Evolutionary conservation across 2,113 vertebrate genomes (phyloP), one percentile per base, ranked within the genome.

Genomic region (Ceyx melanurus): DNA sequence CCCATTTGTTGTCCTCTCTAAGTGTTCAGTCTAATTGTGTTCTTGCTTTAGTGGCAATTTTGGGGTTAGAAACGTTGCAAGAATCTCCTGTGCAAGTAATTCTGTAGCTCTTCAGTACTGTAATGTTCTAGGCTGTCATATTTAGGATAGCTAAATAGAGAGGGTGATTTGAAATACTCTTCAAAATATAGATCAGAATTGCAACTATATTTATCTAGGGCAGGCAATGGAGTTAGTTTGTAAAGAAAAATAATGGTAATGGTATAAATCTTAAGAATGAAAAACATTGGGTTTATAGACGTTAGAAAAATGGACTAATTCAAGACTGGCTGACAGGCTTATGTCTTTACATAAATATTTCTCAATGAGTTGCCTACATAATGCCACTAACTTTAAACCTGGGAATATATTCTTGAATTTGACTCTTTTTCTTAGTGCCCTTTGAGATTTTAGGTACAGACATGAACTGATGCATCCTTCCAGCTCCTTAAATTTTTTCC

Each of bases 121-220:
- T 77, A 73, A 80, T 89, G 82, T 89, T 92, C 88, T 20, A 23
- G 85, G 66, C 79, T 94, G 85, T 96, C 90, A 33, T 96, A 95
- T 95, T 97, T 93, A 96, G 96, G 85, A 70, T 87, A 81, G 88
- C 96, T 97, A 96, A 97, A 97, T 93, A 94, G 92, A 96, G 88
- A 88, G 79, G 40, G 77, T 88, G 94, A 91, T 88, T 96, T 95
- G 95, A 86, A 97, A 89, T 53, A 91, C 46, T 1, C 40, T 82
- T 58, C 78, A 80, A 93, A 91, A 81, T 42, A 78, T 8, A 13
- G 73, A 89, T 78, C 82, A 83, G 71, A 94, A 94, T 86, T 77
- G 67, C 26, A 77, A 35, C 85, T 89, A 42, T 88, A 71, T 91
- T 95, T 95, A 67, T 81, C 79, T 76, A 60, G 60, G 72, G 64